These are phyloP conservation scores for Notodonta dromedarius DNA, from an alignment of 2,888 invertebrate genomes.

Conservation along the genomic window DNA sequence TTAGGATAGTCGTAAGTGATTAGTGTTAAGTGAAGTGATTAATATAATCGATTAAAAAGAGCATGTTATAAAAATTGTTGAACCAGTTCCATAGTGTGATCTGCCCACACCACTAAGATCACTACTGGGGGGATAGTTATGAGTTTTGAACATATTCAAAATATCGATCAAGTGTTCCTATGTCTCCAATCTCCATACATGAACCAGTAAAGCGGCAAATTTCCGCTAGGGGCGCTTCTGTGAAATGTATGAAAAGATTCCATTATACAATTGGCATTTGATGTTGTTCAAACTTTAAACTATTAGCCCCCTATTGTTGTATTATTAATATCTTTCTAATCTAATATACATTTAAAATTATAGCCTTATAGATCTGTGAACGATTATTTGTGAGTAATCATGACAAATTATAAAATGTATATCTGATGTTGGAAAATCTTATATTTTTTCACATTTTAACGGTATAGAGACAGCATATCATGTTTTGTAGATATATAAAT, in stretches of 20 bases:
- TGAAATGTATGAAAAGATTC: no score
- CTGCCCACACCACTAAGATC: no score
- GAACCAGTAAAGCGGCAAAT: no score
- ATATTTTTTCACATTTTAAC: slow-evolving; percentile 67
- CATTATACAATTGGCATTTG: no score
- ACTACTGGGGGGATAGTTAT: no score
- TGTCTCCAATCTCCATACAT: no score
- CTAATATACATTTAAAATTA: background rate
- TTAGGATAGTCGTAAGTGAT: slow-evolving; percentile 46
- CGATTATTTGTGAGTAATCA: slow-evolving; percentile 54
- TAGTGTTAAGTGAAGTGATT: slow-evolving; percentile 45
- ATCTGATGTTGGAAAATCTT: slow-evolving; percentile 43
- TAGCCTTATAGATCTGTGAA: slow-evolving; percentile 67
- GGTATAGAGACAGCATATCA: slow-evolving; percentile 73
- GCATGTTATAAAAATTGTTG: slow-evolving; percentile 25
- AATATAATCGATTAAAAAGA: slow-evolving; percentile 17
- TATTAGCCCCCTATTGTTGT: no score
- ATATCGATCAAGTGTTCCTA: no score
- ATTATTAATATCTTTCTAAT: background rate
- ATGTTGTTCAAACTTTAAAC: no score
- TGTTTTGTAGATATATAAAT: slow-evolving; percentile 77
- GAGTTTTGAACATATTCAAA: no score
- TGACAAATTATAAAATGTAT: slow-evolving; percentile 49
- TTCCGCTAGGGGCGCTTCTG: no score
- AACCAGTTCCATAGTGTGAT: slow-evolving; percentile 27